Base-by-base conservation (phyloP, 37 sponge, comb jelly and placozoan species). In the Lycopodina hypogea region DNA sequence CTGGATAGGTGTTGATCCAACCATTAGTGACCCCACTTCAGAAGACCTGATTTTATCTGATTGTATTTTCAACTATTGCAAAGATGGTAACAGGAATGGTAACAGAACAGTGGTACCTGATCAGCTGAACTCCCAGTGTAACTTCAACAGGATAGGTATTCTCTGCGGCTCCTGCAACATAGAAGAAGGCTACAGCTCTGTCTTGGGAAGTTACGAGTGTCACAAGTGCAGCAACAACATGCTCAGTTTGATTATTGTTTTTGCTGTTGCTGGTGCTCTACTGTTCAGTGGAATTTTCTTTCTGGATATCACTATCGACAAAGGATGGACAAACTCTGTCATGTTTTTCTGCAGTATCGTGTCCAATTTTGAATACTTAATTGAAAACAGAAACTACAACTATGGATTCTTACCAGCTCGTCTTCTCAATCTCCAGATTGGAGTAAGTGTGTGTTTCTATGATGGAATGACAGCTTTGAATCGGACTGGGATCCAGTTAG, bases 391-490 rank as follows among this genome's bases (percentile, higher is more conserved):
- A 6, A 21, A 3, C n/a, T 62, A 66, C 14, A 29, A 15, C 50
- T 9, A 11, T 14, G 4, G 60, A 7, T 81, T 74, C 38, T 23
- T 81, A 21, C 50, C 74, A 26, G 62, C 65, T 26, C 21, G 53
- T 0, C 76, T 80, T 26, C 61, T 87, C 33, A 79, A 48, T 18
- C 64, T 87, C 9, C 68, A 68, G 12, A 60, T 75, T n/a, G 89
- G 89, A 6, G 56, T 79, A 19, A 28, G 55, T 15, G 6, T 62
- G 0, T 88, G 89, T 37, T 78, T 88, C 64, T 83, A 62, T 63
- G 42, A 83, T 39, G 84, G 80, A 36, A 74, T 88, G 84, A 71
- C 40, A 6, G 8, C 84, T 36, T 29, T 88, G 52, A 37, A 58
- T 15, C 74, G 67, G 21, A 68, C 52, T 23, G 74, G 72, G 3